Percentiles rank a stretch among this genome's conserved stretches.
These are phyloP conservation scores for Hecatera dysodea DNA, from an alignment of 2,888 invertebrate species.

Conservation along the genomic window DNA sequence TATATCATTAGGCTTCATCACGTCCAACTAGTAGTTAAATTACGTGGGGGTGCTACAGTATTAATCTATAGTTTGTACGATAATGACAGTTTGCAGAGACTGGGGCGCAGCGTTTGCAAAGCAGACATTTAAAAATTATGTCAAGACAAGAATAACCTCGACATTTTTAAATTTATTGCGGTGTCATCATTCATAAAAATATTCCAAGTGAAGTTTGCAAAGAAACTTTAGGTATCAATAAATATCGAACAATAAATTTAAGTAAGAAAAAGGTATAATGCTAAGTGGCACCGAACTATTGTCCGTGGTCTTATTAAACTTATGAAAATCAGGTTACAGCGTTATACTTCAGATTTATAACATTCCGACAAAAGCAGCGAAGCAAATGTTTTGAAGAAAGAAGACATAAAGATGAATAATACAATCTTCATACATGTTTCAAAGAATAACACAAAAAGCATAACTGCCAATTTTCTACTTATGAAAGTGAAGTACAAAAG, in stretches of 20 bases:
- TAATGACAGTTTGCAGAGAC: conserved; percentile 34
- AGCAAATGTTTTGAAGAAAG: conserved; percentile 47
- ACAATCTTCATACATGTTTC: conserved; percentile 32
- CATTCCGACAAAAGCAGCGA: conserved; percentile 39
- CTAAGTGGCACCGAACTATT: conserved; percentile 71
- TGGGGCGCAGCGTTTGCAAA: not conserved
- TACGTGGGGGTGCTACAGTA: conserved; percentile 63
- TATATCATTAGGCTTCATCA: conserved; percentile 81
- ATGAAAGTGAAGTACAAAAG: conserved; percentile 56
- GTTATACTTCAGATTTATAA: conserved; percentile 63
- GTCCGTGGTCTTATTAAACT: conserved; percentile 71
- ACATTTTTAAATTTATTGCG: conserved; percentile 25
- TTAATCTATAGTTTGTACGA: conserved; percentile 48
- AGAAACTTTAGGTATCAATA: conserved; percentile 67
- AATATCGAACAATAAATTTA: conserved; percentile 76
- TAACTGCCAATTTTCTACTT: conserved; percentile 59
- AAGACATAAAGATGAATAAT: conserved; percentile 38
- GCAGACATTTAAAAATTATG: conserved; percentile 12
- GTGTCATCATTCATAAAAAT: conserved; percentile 1
- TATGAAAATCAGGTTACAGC: conserved; percentile 76
- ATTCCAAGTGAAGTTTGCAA: conserved; percentile 18
- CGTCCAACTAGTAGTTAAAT: conserved; percentile 74
- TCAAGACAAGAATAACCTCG: conserved; percentile 9
- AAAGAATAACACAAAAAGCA: conserved; percentile 57
- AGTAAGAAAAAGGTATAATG: conserved; percentile 73